Base-by-base conservation (phyloP, 2,888 invertebrate genomes). In the Brachynemurus nebulosus region DNA sequence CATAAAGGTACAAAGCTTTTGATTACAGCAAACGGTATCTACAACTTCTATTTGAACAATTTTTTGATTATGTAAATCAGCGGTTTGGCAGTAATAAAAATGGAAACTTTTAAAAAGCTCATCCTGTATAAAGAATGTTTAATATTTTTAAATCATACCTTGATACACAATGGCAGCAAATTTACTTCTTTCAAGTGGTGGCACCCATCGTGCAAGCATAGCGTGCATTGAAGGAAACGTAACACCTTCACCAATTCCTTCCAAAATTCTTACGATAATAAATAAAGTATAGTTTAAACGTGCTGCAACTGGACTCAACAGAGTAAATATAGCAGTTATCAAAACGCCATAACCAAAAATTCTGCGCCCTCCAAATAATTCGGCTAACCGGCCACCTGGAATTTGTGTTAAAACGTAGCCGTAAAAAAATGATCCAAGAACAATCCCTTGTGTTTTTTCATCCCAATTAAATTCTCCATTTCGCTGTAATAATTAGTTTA, bases 221-320 rank as follows among this genome's bases (percentile, higher is more conserved):
- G 84, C 82, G 62, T 93, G 90, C 89, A 93, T 91, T 0, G 91
- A 84, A 12, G 95, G 95, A 64, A 89, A 92, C 6, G 89, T 89
- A 4, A 91, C 89, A 23, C 88, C 89, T 69, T 91, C 90, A 1
- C 83, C 81, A 59, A 91, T 76, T 16, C 91, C 91, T 62, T 89
- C 86, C 6, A 88, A 62, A 5, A 86, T 73, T 52, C 91, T 67
- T 2, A 89, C 80, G 25, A 72, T 68, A 50, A 89, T 76, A 58
- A 91, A 78, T 43, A 81, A 70, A 49, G 76, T 71, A 50, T 74
- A 75, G 54, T 72, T 70, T 1, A 69, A 68, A 49, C 72, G 66
- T 1, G 91, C 91, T 1, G 89, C 86, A 46, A 86, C 67, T 0
- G 92, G 91, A 47, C 86, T 88, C 12, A 89, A 62, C 16, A 91